Evolutionary conservation across 2,888 invertebrate genomes (phyloP), one percentile per base, ranked within the genome.

Genomic region (Girardia tigrina): DNA sequence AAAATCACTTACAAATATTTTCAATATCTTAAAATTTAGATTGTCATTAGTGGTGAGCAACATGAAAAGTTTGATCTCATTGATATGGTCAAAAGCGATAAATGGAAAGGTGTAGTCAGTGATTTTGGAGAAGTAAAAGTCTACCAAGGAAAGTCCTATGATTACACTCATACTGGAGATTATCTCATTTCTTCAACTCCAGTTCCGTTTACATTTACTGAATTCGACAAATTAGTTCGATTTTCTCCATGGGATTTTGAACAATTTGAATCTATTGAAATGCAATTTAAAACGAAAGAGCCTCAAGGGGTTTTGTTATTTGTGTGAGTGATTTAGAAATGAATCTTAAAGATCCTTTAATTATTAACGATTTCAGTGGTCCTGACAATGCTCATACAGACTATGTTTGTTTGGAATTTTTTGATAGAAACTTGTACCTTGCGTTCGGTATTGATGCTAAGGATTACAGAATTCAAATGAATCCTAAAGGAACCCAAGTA

Each of bases 361-460:
- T 71, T 71, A 6, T 71, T 27, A n/a, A 27, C 4, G 14, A 14
- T 28, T 71, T 71, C 23, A 71, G 71, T 71, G 71, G 71, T 6
- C 71, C 71, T 12, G 71, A 27, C n/a, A 71, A 4, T 29, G 71
- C 27, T 71, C 71, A 71, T n/a, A 71, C 71, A n/a, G 71, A 71
- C 28, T 71, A 28, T 29, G 71, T 71, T 12, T 71, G 71, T 71
- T 27, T 71, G 29, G 71, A 71, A 71, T 28, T 71, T 71, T 71
- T 12, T 71, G 71, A 71, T 29, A 4, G 26, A 28, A 71, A 71
- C 23, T n/a, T 71, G 1, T 71, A 28, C 23, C n/a, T 71, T 4
- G 71, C 29, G 2, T 71, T 71, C 23, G 71, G 71, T 29, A 71
- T 71, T 2, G 71, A 28, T 12, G 71, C n/a, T n/a, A 27, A 71